Conservation (phyloP, 2,888 invertebrate genomes). For the Eupsilia transversa region DNA sequence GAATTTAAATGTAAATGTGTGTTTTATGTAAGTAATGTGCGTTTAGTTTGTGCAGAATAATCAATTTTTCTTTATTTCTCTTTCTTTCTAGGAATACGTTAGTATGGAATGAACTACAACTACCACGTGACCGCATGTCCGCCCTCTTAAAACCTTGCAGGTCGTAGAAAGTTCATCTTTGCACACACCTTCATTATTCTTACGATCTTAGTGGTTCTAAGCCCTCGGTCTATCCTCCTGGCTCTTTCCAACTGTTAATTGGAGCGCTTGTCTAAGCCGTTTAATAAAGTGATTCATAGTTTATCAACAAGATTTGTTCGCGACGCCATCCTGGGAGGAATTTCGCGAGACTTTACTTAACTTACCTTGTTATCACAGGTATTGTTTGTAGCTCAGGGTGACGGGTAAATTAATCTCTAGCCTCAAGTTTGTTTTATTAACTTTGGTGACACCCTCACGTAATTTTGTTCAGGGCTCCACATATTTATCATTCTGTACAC, state of each 20-base stretch:
- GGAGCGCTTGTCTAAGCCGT: constrained; percentile 44
- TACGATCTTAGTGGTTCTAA: not conserved
- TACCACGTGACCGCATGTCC: no score
- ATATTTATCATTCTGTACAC: constrained; percentile 31
- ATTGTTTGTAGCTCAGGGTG: constrained; percentile 40
- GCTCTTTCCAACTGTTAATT: constrained; percentile 40
- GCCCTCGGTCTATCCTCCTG: not conserved
- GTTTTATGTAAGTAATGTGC: no score
- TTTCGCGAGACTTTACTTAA: constrained; percentile 34
- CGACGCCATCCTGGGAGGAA: constrained; percentile 19
- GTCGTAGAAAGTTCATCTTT: not conserved
- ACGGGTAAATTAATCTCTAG: constrained; percentile 47
- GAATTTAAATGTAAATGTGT: no score
- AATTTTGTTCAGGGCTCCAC: constrained; percentile 35
- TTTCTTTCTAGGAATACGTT: no score
- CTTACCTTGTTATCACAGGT: constrained; percentile 54
- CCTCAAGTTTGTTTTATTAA: constrained; percentile 44
- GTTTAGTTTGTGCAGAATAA: no score
- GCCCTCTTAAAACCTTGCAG: not conserved
- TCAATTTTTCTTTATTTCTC: no score
- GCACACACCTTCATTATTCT: not conserved
- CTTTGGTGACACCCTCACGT: constrained; percentile 41
- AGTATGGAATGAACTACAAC: no score
- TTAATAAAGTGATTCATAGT: constrained; percentile 61
- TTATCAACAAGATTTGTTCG: constrained; percentile 57